These are phyloP conservation scores for Teleopsis dalmanni DNA, from an alignment of 1,140 invertebrate genomes.

Conservation along the genomic window DNA sequence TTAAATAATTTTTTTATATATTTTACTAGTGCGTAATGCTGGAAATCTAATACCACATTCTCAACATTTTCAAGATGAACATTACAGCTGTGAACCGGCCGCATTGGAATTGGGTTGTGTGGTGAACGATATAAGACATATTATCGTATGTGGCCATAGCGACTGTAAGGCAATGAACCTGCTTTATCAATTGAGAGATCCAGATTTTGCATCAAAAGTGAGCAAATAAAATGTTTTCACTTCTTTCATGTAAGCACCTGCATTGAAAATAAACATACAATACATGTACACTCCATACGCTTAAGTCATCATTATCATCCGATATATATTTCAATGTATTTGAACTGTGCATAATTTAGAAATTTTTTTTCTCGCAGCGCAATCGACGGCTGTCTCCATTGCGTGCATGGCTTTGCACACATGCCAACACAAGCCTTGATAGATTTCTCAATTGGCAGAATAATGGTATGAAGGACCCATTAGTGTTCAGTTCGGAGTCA, in stretches of 20 bases:
- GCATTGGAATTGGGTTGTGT: constrained; percentile 89
- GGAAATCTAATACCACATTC: constrained; percentile 88
- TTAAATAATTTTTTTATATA: neutral
- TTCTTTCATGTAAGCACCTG: too few relatives aligned
- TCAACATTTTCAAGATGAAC: constrained; percentile 77
- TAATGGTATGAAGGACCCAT: constrained; percentile 52
- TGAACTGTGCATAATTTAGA: too few relatives aligned
- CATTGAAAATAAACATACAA: too few relatives aligned
- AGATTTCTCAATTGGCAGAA: constrained; percentile 73
- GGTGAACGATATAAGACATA: constrained; percentile 84
- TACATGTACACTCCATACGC: too few relatives aligned
- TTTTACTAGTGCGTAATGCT: constrained; percentile 75
- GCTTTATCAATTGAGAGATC: constrained; percentile 72
- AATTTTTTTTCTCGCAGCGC: constrained; percentile 51
- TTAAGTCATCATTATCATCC: too few relatives aligned
- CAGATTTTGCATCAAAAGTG: constrained; percentile 64
- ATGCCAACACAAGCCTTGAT: constrained; percentile 71
- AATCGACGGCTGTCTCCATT: constrained; percentile 80
- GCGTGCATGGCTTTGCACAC: constrained; percentile 83
- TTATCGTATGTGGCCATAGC: constrained; percentile 94
- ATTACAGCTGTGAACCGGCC: constrained; percentile 87
- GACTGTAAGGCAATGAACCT: constrained; percentile 98
- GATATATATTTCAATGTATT: too few relatives aligned
- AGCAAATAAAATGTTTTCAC: too few relatives aligned
- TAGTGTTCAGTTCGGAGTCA: constrained; percentile 79